Evolutionary conservation across 2,797 vertebrate genomes (phyloP), one percentile per base, ranked within the genome.

Genomic region (Acanthurus lineatus): DNA sequence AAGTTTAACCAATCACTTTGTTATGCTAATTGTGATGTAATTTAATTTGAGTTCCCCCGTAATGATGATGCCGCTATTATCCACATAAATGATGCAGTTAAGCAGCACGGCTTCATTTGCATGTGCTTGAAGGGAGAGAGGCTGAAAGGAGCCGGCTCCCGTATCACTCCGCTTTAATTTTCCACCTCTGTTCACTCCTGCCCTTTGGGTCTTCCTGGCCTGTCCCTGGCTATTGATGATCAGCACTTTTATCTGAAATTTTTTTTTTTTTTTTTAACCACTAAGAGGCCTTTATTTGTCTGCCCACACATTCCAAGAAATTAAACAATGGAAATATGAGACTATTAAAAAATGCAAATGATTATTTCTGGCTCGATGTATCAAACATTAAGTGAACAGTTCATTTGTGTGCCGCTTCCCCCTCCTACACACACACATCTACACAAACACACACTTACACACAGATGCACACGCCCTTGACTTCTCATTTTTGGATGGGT

Each of bases 11-110:
- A 98, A 98, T 99, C 98, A 99, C 98, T 99, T 99, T 99, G 98
- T 97, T 99, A 99, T 99, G 98, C 97, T 99, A 99, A 99, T 99
- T 98, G 96, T 98, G 97, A 98, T 99, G 98, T 99, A 99, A 99
- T 99, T 99, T 99, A 99, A 99, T 99, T 99, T 97, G 98, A 98
- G 97, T 97, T 96, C 40, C 97, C 97, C 97, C 97, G 96, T 99
- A 99, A 99, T 99, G 97, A 99, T 97, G 98, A 99, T 98, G 98
- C 97, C 96, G 96, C 97, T 98, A 99, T 99, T 99, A 99, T 99
- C 97, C 96, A 97, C 97, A 98, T 98, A 99, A 99, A 99, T 98
- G 98, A 99, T 99, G 98, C 97, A 98, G 97, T 98, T 98, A 98
- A 98, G 97, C 97, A 96, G 97, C 96, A 94, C 96, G 94, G 96